phyloP scores from a whole-genome alignment of 2,888 invertebrate species.

The Bombyx huttoni region DNA sequence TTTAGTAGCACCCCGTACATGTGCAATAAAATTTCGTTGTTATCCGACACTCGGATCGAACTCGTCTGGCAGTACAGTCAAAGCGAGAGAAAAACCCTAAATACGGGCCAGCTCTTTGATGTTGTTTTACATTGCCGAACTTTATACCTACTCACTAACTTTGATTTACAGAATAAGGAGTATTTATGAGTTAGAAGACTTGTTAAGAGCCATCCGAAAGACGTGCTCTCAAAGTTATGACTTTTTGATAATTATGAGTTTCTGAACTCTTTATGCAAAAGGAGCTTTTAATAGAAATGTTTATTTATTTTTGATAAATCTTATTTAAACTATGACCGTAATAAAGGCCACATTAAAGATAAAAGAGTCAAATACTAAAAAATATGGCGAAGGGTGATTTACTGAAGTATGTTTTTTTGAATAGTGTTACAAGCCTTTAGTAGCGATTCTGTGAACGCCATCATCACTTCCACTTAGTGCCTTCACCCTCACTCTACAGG shows the following conservation, averaged over 20 bases:
- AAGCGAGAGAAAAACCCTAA: slow-evolving; percentile 23
- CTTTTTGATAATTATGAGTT: not conserved
- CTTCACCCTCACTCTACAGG: slow-evolving; percentile 39
- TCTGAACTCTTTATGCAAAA: not conserved
- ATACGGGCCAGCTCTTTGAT: slow-evolving; percentile 18
- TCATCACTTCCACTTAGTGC: slow-evolving; percentile 61
- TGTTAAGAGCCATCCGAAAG: not conserved
- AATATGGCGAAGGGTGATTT: slow-evolving; percentile 51
- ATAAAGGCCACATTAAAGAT: no score
- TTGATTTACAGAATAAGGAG: not conserved
- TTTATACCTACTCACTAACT: not conserved
- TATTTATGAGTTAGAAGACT: not conserved
- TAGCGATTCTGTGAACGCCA: slow-evolving; percentile 24
- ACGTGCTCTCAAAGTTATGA: not conserved
- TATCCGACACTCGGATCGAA: slow-evolving; percentile 38
- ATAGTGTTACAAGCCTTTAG: slow-evolving; percentile 29
- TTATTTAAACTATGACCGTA: not conserved
- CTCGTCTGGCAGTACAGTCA: slow-evolving; percentile 26
- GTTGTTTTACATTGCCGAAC: slow-evolving; percentile 8
- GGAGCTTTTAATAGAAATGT: not conserved
- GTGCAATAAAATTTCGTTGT: slow-evolving; percentile 55
- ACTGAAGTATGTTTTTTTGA: slow-evolving; percentile 44
- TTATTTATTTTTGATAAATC: not conserved
- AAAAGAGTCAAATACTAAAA: slow-evolving; percentile 3
- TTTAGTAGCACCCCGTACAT: slow-evolving; percentile 53